phyloP scores from a whole-genome alignment of 2,888 invertebrate genomes.

The Laothoe populi region DNA sequence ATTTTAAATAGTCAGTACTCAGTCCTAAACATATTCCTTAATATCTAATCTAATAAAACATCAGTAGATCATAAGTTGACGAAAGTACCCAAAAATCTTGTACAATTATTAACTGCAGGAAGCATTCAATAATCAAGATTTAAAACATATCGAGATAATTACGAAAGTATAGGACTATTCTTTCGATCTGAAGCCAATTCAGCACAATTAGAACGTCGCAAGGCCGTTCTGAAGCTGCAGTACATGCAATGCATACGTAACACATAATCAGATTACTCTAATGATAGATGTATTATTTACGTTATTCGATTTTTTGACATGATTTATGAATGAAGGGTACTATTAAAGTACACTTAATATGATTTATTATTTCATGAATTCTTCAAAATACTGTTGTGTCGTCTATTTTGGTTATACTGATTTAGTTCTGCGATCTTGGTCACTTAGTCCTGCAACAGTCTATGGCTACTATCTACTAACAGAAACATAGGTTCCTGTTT shows the following conservation, averaged over 20 bases:
- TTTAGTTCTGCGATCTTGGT: no score
- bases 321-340: neutral
- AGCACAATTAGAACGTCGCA: constrained; percentile 38
- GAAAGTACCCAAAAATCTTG: no score
- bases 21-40: no score
- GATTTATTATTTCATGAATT: neutral
- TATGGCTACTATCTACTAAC: no score
- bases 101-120: neutral
- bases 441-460: no score
- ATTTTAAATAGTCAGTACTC: no score
- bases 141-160: constrained; percentile 31
- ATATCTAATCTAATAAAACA: no score
- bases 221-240: constrained; percentile 32
- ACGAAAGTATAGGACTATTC: constrained; percentile 34
- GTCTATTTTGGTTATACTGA: no score
- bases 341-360: neutral
- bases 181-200: constrained; percentile 28
- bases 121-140: constrained; percentile 27
- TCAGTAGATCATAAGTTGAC: no score
- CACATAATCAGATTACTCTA: neutral
- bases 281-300: neutral
- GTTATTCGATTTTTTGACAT: neutral
- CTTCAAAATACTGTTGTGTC: neutral
- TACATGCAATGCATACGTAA: neutral
- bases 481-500: no score